Evolutionary conservation across 2,888 invertebrate species (phyloP).

Genomic region (Cheilosia soror): DNA sequence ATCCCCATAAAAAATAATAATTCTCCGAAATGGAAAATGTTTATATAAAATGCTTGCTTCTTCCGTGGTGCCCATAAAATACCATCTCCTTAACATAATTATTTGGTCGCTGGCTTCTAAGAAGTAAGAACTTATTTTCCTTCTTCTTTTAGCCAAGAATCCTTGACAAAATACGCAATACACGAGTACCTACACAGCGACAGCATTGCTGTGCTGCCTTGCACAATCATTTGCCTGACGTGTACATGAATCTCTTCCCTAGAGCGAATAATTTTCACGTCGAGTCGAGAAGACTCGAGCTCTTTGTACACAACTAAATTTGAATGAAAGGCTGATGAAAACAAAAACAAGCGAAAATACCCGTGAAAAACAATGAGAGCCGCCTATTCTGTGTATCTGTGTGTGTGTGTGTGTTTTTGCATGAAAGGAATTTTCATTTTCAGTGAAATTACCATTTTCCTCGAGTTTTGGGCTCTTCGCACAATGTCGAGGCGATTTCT

Average conservation of each 20-base stretch:
- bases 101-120: constrained; percentile 15
- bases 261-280: constrained; percentile 64
- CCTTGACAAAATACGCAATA: constrained; percentile 34
- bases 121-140: constrained; percentile 21
- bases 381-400: not conserved
- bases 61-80: no score
- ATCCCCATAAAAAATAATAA: no score
- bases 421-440: constrained; percentile 48
- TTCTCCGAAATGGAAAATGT: no score
- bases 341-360: not conserved
- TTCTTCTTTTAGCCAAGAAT: constrained; percentile 1
- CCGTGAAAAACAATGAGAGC: constrained; percentile 2
- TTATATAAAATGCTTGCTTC: no score
- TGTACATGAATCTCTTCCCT: constrained; percentile 32
- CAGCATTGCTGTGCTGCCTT: constrained; percentile 2
- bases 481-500: no score
- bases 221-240: constrained; percentile 11
- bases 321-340: constrained; percentile 8
- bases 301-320: constrained; percentile 8
- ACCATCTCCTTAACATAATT: constrained; percentile 7
- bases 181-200: not conserved
- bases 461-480: constrained; percentile 3
- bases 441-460: constrained; percentile 51
- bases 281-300: not conserved
- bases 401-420: constrained; percentile 3